Conservation (phyloP, 92 coral and sea anemone species). For the Paramuricea clavata region DNA sequence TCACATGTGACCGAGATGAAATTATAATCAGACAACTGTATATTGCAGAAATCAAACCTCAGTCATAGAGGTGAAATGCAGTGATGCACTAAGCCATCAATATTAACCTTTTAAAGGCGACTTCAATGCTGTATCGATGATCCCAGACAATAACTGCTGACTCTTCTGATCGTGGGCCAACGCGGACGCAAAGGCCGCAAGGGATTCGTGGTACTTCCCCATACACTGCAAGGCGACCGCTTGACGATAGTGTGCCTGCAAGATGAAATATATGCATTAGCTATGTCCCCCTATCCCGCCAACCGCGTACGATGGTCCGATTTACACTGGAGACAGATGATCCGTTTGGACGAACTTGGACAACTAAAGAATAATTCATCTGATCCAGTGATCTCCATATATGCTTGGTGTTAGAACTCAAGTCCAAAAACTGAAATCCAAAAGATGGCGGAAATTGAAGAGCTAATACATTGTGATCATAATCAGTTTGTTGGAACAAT, state of each 20-base stretch:
- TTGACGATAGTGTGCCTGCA: slow-evolving; percentile 98
- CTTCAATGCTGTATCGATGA: slow-evolving; percentile 90
- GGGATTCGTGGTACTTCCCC: slow-evolving; percentile 97
- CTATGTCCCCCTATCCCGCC: neutral
- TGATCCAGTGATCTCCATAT: too few species aligned
- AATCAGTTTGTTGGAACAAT: too few species aligned
- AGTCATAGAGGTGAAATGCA: neutral
- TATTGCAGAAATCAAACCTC: neutral
- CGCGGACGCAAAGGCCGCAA: slow-evolving; percentile 95
- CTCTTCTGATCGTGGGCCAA: slow-evolving; percentile 99
- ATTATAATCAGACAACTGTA: too few species aligned
- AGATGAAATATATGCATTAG: slow-evolving; percentile 28
- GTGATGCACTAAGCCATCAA: neutral
- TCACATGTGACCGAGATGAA: too few species aligned
- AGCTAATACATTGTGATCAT: too few species aligned
- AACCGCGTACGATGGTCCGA: too few species aligned
- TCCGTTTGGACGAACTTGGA: too few species aligned
- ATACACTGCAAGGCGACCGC: slow-evolving; percentile 98
- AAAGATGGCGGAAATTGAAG: too few species aligned
- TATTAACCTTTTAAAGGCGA: slow-evolving; percentile 90
- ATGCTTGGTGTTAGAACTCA: too few species aligned
- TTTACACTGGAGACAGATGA: too few species aligned
- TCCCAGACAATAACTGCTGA: slow-evolving; percentile 88
- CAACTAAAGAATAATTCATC: too few species aligned
- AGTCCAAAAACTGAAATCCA: too few species aligned